Evolutionary conservation across 2,113 vertebrate genomes (phyloP).

Genomic region (sheep (Ovis aries)): DNA sequence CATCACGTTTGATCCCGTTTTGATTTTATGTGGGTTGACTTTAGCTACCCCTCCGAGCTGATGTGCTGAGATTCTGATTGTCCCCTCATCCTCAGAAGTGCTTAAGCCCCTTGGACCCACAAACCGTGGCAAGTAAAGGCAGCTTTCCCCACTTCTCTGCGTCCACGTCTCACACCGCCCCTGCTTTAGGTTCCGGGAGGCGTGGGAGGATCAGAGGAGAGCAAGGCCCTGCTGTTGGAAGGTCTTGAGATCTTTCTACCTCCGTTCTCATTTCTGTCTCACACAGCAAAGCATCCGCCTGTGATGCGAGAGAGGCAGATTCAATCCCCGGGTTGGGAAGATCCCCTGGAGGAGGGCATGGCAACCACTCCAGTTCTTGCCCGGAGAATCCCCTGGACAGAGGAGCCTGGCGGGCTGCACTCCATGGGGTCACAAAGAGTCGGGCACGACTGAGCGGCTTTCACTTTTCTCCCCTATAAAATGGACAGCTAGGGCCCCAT

Average conservation of each 20-base stretch:
- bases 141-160: rapidly evolving
- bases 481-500: too few species aligned
- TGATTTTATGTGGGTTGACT: neutral
- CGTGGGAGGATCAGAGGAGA: neutral
- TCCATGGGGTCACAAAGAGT: neutral
- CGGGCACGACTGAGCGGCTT: rapidly evolving
- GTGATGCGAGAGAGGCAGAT: rapidly evolving
- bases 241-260: rapidly evolving
- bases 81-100: too few species aligned
- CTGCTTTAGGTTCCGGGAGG: neutral
- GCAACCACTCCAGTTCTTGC: neutral
- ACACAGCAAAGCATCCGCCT: neutral
- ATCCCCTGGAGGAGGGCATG: neutral
- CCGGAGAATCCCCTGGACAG: neutral
- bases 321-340: rapidly evolving
- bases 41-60: neutral
- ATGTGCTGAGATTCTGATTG: neutral
- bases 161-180: rapidly evolving
- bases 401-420: neutral
- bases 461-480: neutral
- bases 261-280: neutral
- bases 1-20: neutral
- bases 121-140: rapidly evolving
- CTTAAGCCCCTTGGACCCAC: too few species aligned
- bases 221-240: rapidly evolving